Evolutionary conservation across 2,113 vertebrate genomes (phyloP).

Genomic region (Erythrolamprus reginae): DNA sequence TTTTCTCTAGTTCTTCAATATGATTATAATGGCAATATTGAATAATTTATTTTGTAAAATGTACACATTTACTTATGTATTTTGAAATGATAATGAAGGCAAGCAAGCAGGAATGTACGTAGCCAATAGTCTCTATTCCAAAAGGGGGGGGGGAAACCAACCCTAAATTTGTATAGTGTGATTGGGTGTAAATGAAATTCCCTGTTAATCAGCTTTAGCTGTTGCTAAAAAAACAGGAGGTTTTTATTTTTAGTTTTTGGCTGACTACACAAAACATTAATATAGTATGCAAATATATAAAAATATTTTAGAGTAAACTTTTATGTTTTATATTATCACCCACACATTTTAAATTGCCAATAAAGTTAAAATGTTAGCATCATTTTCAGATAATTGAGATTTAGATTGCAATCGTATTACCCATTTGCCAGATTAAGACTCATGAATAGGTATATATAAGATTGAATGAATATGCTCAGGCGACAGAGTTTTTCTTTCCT

Average conservation of each 20-base stretch:
- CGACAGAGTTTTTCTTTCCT: not conserved
- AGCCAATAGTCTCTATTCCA: not conserved
- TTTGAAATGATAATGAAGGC: not conserved
- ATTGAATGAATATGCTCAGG: not conserved
- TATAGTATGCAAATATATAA: slow-evolving; percentile 52
- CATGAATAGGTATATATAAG: not conserved
- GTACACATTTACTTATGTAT: not conserved
- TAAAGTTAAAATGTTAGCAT: slow-evolving; percentile 47
- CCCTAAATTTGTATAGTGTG: not conserved
- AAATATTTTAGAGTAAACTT: slow-evolving; percentile 36
- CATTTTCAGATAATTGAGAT: slow-evolving; percentile 54
- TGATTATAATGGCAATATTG: not conserved
- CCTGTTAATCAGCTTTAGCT: slow-evolving; percentile 31
- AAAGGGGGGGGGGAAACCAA: not conserved
- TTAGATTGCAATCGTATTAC: slow-evolving; percentile 6
- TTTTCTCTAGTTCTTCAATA: too few relatives aligned
- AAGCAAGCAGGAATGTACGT: not conserved
- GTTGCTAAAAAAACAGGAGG: slow-evolving; percentile 22
- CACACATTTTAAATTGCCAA: slow-evolving; percentile 56
- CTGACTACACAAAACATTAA: slow-evolving; percentile 35
- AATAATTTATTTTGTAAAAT: slow-evolving; percentile 1
- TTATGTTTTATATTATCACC: slow-evolving; percentile 57
- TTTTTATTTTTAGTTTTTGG: slow-evolving; percentile 44
- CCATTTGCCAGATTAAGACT: not conserved
- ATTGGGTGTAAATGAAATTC: not conserved